Percentiles rank a stretch among this genome's conserved stretches.
Evolutionary conservation across 92 coral and sea anemone species (phyloP).

Genomic region (Diadumene lineata): DNA sequence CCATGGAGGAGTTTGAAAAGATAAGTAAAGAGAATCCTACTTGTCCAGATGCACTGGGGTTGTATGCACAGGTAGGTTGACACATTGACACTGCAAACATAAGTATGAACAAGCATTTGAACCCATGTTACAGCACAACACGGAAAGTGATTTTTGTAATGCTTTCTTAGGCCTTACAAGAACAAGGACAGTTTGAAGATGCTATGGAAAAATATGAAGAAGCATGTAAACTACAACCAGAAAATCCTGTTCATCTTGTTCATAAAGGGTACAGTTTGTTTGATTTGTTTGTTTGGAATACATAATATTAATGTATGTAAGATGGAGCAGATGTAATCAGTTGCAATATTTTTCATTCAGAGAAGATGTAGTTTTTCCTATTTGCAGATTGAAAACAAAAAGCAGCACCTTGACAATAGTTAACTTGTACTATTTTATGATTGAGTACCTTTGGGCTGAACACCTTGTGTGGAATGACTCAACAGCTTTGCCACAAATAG

Average conservation of each 20-base stretch:
- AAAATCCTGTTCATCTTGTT: conserved; percentile 86
- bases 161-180: conserved; percentile 74
- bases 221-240: conserved; percentile 81
- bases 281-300: not conserved
- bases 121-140: not conserved
- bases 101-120: not conserved
- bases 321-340: no score
- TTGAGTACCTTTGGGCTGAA: no score
- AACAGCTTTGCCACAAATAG: no score
- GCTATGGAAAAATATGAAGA: conserved; percentile 77
- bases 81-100: not conserved
- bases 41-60: conserved; percentile 85
- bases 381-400: not conserved
- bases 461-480: no score
- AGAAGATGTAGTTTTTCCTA: no score
- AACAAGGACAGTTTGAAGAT: conserved; percentile 79
- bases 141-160: not conserved
- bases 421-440: no score
- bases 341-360: not conserved
- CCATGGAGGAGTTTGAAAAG: conserved; percentile 80
- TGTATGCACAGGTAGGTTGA: conserved; percentile 86
- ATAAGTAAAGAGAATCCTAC: conserved; percentile 70
- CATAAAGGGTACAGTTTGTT: conserved; percentile 74
- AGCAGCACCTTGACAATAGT: no score
- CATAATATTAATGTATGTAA: no score